Percentiles rank a stretch among this genome's conserved stretches.
These are phyloP conservation scores for Macrotis lagotis DNA, from an alignment of 2,113 vertebrate species.

Conservation along the genomic window DNA sequence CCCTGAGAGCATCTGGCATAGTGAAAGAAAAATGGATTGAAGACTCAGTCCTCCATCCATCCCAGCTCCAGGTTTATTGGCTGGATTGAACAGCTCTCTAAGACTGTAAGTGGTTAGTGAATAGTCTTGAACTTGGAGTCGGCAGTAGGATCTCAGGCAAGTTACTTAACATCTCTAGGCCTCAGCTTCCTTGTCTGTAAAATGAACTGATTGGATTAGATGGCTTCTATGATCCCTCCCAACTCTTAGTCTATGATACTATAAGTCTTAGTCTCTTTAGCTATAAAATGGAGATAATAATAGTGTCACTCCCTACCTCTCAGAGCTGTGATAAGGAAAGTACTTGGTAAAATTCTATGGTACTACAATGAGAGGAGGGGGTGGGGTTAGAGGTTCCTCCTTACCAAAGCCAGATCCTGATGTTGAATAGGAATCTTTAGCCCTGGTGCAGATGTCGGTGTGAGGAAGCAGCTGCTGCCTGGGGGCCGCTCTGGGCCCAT, in stretches of 20 bases:
- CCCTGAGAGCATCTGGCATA: neutral
- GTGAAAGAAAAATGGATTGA: neutral
- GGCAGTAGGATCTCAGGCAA: neutral
- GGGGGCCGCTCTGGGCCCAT: neutral
- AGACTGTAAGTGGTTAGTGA: neutral
- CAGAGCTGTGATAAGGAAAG: neutral
- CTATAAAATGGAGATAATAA: neutral
- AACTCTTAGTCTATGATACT: neutral
- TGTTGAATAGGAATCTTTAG: neutral
- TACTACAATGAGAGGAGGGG: neutral
- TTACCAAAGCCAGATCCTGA: neutral
- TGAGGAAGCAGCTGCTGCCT: constrained; percentile 1
- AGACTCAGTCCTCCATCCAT: neutral
- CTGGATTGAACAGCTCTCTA: neutral
- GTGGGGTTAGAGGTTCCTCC: neutral
- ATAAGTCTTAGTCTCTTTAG: neutral
- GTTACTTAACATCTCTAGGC: neutral
- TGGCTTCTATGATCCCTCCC: neutral
- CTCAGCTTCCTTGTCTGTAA: neutral
- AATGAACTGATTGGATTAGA: neutral
- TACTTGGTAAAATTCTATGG: neutral
- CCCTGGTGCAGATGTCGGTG: neutral
- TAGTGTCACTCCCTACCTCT: neutral
- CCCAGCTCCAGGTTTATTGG: neutral
- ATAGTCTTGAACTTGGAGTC: neutral